These are phyloP conservation scores for Tachuris rubrigastra DNA, from an alignment of 2,113 vertebrate species.

Conservation along the genomic window DNA sequence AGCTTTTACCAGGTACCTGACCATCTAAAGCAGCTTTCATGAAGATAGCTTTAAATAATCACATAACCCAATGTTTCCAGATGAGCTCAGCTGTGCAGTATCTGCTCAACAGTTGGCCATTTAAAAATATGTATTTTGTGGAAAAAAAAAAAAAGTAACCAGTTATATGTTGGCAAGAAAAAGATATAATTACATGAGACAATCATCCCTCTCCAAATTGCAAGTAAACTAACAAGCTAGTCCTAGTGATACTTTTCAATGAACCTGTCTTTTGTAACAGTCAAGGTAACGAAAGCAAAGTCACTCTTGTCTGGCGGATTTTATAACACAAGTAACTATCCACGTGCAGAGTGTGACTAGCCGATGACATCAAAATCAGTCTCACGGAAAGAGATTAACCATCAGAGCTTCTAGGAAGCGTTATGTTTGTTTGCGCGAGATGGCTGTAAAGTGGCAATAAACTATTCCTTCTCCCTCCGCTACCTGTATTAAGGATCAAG, in stretches of 20 bases:
- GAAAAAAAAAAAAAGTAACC: not conserved
- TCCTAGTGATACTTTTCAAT: not conserved
- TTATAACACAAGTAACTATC: not conserved
- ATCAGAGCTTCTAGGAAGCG: not conserved
- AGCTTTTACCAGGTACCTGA: not conserved
- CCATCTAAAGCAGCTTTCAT: not conserved
- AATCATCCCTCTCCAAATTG: not conserved
- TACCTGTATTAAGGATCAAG: not conserved
- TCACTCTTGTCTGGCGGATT: not conserved
- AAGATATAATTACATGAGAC: not conserved
- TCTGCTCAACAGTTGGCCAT: not conserved
- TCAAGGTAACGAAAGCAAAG: not conserved
- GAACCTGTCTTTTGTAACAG: not conserved
- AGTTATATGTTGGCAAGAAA: not conserved
- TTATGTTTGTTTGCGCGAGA: not conserved
- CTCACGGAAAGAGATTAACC: not conserved
- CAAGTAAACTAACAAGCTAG: not conserved
- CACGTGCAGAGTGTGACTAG: not conserved
- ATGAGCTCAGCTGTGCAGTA: not conserved
- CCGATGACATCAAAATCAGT: not conserved
- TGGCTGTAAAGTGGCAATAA: not conserved
- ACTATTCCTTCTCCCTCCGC: not conserved
- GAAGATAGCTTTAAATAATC: not conserved
- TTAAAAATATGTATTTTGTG: not conserved
- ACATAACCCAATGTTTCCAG: not conserved